Evolutionary conservation across 2,797 vertebrate species (phyloP).

Genomic region (Perdix hodgsoniae): DNA sequence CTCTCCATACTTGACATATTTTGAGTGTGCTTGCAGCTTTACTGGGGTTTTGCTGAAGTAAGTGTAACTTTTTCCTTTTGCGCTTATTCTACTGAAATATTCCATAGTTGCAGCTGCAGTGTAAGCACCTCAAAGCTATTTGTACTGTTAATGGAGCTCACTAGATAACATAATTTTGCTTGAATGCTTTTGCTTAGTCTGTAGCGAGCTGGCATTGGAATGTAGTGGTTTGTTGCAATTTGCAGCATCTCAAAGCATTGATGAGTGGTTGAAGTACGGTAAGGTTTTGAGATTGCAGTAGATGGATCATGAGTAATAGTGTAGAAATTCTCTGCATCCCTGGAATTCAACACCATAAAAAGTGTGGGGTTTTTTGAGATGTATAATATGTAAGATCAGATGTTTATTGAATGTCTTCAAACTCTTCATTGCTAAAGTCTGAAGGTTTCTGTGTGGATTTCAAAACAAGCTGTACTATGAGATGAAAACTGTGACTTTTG

Average conservation of each 20-base stretch:
- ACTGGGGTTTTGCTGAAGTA: slow-evolving; percentile 23
- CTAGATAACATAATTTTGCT: slow-evolving; percentile 7
- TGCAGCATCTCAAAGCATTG: not conserved
- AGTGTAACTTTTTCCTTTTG: slow-evolving; percentile 14
- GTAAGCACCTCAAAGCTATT: slow-evolving; percentile 20
- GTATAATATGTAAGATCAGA: not conserved
- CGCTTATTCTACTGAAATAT: slow-evolving; percentile 23
- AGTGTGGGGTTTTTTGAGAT: not conserved
- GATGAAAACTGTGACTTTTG: not conserved
- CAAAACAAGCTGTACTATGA: not conserved
- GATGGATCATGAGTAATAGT: not conserved
- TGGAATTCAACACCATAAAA: not conserved
- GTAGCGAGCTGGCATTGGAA: not conserved
- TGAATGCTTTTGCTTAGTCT: slow-evolving; percentile 14
- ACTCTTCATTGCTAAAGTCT: not conserved
- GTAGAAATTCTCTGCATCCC: not conserved
- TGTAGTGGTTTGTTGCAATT: not conserved
- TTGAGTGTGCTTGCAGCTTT: not conserved
- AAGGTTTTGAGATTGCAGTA: not conserved
- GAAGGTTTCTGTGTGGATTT: not conserved
- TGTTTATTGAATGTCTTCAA: not conserved
- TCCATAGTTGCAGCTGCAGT: not conserved
- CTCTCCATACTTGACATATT: slow-evolving; percentile 5
- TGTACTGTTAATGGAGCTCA: not conserved
- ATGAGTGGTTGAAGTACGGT: not conserved